phyloP scores from a whole-genome alignment of 2,888 invertebrate genomes.

The Timandra comae region DNA sequence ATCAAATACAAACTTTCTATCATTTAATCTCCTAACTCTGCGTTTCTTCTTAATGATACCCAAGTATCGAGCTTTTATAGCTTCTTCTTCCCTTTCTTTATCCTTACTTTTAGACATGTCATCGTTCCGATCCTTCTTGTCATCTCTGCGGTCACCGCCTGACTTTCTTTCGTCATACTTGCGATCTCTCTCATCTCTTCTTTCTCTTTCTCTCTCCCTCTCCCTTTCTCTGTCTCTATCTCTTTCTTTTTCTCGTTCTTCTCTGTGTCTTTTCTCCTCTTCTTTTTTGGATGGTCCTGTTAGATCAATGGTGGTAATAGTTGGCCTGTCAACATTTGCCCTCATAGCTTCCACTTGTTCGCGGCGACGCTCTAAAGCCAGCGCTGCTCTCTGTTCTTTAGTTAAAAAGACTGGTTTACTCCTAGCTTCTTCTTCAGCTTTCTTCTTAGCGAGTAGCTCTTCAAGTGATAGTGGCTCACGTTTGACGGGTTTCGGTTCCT shows the following conservation, averaged over 20 bases:
- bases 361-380: constrained; percentile 92
- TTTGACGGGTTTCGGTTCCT: constrained; percentile 47
- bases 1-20: constrained; percentile 99
- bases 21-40: constrained; percentile 94
- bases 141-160: constrained; percentile 65
- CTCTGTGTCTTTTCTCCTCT: constrained; percentile 56
- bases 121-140: constrained; percentile 69
- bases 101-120: constrained; percentile 81
- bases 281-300: constrained; percentile 71
- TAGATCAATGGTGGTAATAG: constrained; percentile 62
- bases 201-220: constrained; percentile 77
- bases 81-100: constrained; percentile 94
- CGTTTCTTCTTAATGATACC: constrained; percentile 96
- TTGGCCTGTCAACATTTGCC: constrained; percentile 76
- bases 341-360: constrained; percentile 91
- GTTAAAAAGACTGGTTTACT: constrained; percentile 98
- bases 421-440: constrained; percentile 95
- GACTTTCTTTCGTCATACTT: constrained; percentile 72
- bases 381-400: constrained; percentile 94
- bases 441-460: constrained; percentile 95
- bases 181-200: constrained; percentile 21
- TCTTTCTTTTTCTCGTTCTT: constrained; percentile 62
- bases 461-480: constrained; percentile 95
- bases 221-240: constrained; percentile 73
- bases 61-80: constrained; percentile 96